Evolutionary conservation across 2,797 vertebrate species (phyloP).

Genomic region (Enteromius radiatus): DNA sequence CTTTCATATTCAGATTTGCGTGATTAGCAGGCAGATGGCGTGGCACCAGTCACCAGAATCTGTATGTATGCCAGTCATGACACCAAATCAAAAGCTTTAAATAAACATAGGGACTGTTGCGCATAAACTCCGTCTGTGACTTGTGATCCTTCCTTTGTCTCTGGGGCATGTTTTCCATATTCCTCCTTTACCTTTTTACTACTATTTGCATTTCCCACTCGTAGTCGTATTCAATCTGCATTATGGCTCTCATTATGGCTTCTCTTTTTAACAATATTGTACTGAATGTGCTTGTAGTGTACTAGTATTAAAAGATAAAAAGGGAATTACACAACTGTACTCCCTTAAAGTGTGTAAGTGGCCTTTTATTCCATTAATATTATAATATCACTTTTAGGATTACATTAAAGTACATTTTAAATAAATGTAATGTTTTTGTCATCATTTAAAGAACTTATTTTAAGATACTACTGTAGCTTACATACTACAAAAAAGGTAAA

Average conservation of each 20-base stretch:
- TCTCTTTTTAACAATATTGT: not conserved
- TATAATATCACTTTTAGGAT: no score
- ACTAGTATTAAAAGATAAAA: no score
- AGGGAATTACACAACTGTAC: no score
- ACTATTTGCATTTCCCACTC: conserved; percentile 10
- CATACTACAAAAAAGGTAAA: not conserved
- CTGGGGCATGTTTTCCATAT: not conserved
- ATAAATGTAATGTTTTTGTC: not conserved
- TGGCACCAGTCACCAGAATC: conserved; percentile 57
- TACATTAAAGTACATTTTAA: not conserved
- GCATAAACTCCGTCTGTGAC: conserved; percentile 24
- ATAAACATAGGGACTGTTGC: conserved; percentile 44
- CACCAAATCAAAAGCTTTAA: conserved; percentile 53
- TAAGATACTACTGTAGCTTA: not conserved
- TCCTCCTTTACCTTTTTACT: conserved; percentile 2
- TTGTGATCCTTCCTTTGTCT: not conserved
- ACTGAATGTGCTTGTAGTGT: not conserved
- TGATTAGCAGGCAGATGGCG: conserved; percentile 64
- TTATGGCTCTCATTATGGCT: no score
- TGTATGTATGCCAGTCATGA: conserved; percentile 45
- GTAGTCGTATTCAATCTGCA: not conserved
- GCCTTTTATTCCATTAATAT: no score
- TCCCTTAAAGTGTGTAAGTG: no score
- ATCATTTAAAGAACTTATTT: not conserved
- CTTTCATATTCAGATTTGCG: conserved; percentile 61